Percentiles rank a stretch among this genome's conserved stretches.
Conservation (phyloP, 2,888 invertebrate genomes). For the Alcis repandata region DNA sequence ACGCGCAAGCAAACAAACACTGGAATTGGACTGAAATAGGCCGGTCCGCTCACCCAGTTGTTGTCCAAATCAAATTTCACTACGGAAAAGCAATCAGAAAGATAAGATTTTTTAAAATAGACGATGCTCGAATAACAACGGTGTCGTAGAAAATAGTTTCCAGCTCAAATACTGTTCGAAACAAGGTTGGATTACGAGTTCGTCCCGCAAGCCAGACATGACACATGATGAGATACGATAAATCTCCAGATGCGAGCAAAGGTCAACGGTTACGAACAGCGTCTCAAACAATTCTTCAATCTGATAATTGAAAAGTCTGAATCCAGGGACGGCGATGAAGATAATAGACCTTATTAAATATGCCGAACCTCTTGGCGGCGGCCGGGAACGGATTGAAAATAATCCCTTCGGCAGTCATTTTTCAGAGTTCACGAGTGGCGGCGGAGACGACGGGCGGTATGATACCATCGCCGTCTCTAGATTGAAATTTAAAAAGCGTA, state of each 20-base stretch:
- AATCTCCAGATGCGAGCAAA: constrained; percentile 36
- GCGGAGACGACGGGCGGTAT: constrained; percentile 54
- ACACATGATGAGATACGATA: constrained; percentile 13
- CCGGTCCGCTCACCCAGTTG: constrained; percentile 55
- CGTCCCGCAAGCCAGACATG: background rate
- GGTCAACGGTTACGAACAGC: constrained; percentile 34
- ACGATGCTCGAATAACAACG: background rate
- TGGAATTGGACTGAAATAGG: constrained; percentile 61
- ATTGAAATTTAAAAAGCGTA: constrained; percentile 72
- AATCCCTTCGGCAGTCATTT: constrained; percentile 75
- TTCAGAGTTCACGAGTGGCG: constrained; percentile 65
- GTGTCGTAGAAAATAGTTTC: background rate
- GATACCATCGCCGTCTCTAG: constrained; percentile 68
- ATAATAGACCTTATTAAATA: constrained; percentile 78
- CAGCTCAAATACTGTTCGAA: background rate
- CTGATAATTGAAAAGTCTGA: constrained; percentile 75
- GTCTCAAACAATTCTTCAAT: constrained; percentile 47
- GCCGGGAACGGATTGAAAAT: constrained; percentile 73
- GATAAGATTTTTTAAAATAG: background rate
- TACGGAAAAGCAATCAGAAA: constrained; percentile 11
- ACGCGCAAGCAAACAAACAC: constrained; percentile 72
- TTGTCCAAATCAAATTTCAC: constrained; percentile 45
- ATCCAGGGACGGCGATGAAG: constrained; percentile 66
- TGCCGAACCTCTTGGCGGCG: constrained; percentile 70
- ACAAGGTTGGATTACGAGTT: background rate